Conservation (phyloP, 2,888 invertebrate species). For the Tridacna gigas region DNA sequence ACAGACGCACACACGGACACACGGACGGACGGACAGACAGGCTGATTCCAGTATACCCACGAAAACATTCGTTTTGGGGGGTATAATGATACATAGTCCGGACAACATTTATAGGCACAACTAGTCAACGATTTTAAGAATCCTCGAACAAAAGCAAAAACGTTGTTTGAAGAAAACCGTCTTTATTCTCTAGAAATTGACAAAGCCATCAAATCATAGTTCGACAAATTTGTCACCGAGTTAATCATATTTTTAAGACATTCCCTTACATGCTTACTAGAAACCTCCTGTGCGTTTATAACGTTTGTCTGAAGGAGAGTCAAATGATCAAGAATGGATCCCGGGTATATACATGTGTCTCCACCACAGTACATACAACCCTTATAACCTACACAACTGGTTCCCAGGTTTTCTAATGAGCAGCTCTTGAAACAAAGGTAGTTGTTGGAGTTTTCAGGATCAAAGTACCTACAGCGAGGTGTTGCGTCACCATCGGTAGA, state of each 20-base stretch:
- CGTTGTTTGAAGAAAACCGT: background rate
- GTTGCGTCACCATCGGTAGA: background rate
- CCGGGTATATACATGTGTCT: slow-evolving; percentile 4
- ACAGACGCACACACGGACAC: too few species aligned
- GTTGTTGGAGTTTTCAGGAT: background rate
- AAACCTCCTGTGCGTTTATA: background rate
- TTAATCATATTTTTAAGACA: background rate
- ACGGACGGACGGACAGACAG: too few species aligned
- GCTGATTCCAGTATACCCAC: too few species aligned
- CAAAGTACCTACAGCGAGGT: too few species aligned
- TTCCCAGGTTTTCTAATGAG: slow-evolving; percentile 12
- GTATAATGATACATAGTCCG: too few species aligned
- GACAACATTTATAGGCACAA: too few species aligned
- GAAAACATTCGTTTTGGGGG: too few species aligned
- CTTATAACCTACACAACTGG: background rate
- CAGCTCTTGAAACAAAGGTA: background rate
- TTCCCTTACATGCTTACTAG: slow-evolving; percentile 11
- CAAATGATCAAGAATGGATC: background rate
- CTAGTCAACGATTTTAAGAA: too few species aligned
- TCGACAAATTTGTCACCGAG: background rate
- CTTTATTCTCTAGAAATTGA: slow-evolving; percentile 27
- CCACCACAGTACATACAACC: background rate
- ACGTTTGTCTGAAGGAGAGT: slow-evolving; percentile 1
- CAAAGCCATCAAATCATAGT: slow-evolving; percentile 16
- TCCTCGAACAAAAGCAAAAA: background rate